phyloP scores from a whole-genome alignment of 2,888 invertebrate species.

The Neoscelio sp. region DNA sequence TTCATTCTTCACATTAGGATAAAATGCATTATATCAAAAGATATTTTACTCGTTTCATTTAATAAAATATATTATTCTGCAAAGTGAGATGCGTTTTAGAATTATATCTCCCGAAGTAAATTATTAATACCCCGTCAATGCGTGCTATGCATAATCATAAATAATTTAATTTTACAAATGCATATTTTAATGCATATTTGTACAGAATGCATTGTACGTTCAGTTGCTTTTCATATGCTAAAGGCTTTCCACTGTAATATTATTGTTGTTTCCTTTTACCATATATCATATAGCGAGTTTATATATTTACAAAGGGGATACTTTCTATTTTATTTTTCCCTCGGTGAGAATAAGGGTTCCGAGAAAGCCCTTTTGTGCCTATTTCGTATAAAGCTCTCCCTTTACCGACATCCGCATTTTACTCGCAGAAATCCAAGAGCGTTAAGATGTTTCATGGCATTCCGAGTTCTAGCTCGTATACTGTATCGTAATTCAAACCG shows the following conservation, averaged over 20 bases:
- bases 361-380: conserved; percentile 56
- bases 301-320: conserved; percentile 55
- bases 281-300: conserved; percentile 43
- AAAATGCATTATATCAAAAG: conserved; percentile 3
- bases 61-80: conserved; percentile 6
- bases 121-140: conserved; percentile 68
- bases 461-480: conserved; percentile 52
- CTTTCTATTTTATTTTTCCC: conserved; percentile 62
- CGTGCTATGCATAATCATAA: conserved; percentile 31
- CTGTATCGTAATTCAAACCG: conserved; percentile 61
- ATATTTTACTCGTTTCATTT: neutral
- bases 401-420: conserved; percentile 52
- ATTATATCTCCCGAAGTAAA: conserved; percentile 1
- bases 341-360: conserved; percentile 46
- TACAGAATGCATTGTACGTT: conserved; percentile 35
- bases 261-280: conserved; percentile 61
- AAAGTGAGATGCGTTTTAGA: neutral
- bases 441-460: conserved; percentile 65
- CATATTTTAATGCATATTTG: conserved; percentile 52
- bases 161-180: conserved; percentile 55
- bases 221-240: conserved; percentile 45
- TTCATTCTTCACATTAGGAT: neutral
- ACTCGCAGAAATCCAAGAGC: conserved; percentile 58
- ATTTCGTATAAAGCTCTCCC: conserved; percentile 52
- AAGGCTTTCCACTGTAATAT: conserved; percentile 53